Evolutionary conservation across 2,113 vertebrate species (phyloP).

Genomic region (Oxyura jamaicensis): DNA sequence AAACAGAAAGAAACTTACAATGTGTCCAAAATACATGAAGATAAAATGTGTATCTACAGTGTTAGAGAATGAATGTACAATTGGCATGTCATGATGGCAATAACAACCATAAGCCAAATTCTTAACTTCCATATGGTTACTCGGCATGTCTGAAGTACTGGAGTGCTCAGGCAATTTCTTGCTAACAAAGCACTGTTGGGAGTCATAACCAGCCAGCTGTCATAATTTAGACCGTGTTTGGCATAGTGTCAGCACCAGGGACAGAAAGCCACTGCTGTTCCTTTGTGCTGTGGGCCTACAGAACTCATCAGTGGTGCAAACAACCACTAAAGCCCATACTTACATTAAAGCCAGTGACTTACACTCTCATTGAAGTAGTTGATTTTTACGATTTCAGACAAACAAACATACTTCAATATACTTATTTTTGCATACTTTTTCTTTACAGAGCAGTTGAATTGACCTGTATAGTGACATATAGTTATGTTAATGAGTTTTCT

Average conservation of each 20-base stretch:
- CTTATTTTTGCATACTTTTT: not conserved
- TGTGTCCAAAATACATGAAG: not conserved
- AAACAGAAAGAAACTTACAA: not conserved
- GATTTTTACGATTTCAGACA: not conserved
- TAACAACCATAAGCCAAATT: not conserved
- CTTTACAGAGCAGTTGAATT: not conserved
- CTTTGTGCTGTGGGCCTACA: not conserved
- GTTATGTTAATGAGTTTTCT: not conserved
- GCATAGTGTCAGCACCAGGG: not conserved
- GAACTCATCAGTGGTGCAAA: not conserved
- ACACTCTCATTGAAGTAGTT: not conserved
- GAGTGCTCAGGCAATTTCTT: not conserved
- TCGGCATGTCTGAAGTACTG: not conserved
- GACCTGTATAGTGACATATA: not conserved
- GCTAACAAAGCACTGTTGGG: not conserved
- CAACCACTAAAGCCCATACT: not conserved
- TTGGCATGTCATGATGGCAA: not conserved
- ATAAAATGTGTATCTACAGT: not conserved
- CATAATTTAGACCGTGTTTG: not conserved
- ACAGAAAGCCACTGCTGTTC: not conserved
- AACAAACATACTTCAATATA: not conserved
- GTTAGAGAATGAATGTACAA: not conserved
- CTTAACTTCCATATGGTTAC: constrained; percentile 12
- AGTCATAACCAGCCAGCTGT: not conserved
- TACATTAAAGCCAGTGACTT: not conserved